These are phyloP conservation scores for Leptatherina wallacei DNA, from an alignment of 2,797 vertebrate genomes.

Conservation along the genomic window DNA sequence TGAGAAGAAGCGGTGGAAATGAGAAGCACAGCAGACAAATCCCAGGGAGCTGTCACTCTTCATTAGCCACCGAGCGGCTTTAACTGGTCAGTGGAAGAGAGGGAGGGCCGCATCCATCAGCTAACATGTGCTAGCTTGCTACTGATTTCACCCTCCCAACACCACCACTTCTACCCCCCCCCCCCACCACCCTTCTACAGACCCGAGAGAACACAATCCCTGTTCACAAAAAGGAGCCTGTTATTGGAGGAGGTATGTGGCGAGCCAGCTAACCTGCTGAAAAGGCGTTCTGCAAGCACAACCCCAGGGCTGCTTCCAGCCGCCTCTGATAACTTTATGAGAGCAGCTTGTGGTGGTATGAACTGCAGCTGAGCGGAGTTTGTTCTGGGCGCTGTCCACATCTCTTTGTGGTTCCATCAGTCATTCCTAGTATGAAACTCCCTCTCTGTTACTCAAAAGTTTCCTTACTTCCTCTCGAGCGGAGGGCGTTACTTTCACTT, in stretches of 20 bases:
- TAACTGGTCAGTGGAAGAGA: conserved; percentile 73
- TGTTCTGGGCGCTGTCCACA: conserved; percentile 36
- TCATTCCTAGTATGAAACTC: conserved; percentile 40
- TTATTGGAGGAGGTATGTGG: conserved; percentile 68
- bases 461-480: conserved; percentile 14
- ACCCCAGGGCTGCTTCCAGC: conserved; percentile 72
- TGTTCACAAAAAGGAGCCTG: conserved; percentile 77
- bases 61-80: conserved; percentile 79
- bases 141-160: conserved; percentile 58
- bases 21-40: conserved; percentile 78
- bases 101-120: conserved; percentile 72
- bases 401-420: conserved; percentile 48
- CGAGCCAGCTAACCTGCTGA: conserved; percentile 73
- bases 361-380: conserved; percentile 39
- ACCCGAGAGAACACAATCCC: conserved; percentile 68
- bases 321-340: conserved; percentile 69
- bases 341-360: conserved; percentile 46
- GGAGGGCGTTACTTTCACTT: conserved; percentile 35
- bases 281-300: conserved; percentile 77
- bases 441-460: conserved; percentile 37
- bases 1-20: conserved; percentile 79
- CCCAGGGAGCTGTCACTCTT: conserved; percentile 84
- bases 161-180: conserved; percentile 53
- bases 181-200: conserved; percentile 45
- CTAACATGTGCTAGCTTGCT: conserved; percentile 77